Evolutionary conservation across 2,888 invertebrate species (phyloP).

Genomic region (Dasysyrphus albostriatus): DNA sequence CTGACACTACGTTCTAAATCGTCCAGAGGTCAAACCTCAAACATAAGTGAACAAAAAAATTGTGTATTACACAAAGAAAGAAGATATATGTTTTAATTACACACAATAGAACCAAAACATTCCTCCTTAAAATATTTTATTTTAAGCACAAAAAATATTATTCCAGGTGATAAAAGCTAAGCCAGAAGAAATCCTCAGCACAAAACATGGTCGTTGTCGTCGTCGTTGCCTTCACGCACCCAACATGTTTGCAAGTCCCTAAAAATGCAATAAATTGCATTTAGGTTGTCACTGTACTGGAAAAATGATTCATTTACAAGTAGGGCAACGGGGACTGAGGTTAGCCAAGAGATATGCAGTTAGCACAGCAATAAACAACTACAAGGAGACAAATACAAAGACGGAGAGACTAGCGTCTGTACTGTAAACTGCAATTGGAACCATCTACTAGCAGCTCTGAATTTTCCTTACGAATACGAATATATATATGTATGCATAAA

Average conservation of each 20-base stretch:
- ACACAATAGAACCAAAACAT: slow-evolving; percentile 5
- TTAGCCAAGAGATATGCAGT: slow-evolving; percentile 70
- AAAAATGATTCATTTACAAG: slow-evolving; percentile 68
- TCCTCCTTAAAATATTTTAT: neutral
- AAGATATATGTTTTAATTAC: slow-evolving; percentile 14
- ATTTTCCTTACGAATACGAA: slow-evolving; percentile 37
- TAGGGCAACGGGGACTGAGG: slow-evolving; percentile 58
- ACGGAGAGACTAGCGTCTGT: slow-evolving; percentile 43
- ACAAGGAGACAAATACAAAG: slow-evolving; percentile 53
- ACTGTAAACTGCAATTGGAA: neutral
- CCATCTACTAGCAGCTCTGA: slow-evolving; percentile 11
- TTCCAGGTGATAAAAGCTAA: slow-evolving; percentile 30
- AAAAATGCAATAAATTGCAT: slow-evolving; percentile 68
- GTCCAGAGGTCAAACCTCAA: neutral
- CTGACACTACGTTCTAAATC: neutral
- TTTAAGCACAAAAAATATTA: slow-evolving; percentile 21
- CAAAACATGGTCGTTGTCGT: slow-evolving; percentile 33
- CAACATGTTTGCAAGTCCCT: slow-evolving; percentile 47
- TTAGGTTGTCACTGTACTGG: slow-evolving; percentile 48
- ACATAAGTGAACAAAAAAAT: neutral
- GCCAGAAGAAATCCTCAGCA: slow-evolving; percentile 52
- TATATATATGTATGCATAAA: neutral
- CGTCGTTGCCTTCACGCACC: slow-evolving; percentile 24
- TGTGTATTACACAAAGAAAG: neutral
- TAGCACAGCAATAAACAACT: slow-evolving; percentile 70